phyloP scores from a whole-genome alignment of 2,888 invertebrate species.

The Conchocele bisecta region DNA sequence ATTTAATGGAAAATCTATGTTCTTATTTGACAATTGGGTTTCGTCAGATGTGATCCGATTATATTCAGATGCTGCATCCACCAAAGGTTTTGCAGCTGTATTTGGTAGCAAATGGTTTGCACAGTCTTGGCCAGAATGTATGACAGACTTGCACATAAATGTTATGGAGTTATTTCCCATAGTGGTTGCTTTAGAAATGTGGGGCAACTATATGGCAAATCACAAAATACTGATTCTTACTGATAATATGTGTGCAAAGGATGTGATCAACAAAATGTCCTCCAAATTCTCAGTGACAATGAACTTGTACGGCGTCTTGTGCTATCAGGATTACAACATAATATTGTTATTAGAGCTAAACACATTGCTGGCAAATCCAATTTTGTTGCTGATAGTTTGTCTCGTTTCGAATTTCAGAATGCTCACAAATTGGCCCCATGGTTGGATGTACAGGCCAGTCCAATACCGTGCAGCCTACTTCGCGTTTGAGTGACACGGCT shows the following conservation, averaged over 20 bases:
- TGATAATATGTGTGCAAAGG: slow-evolving; percentile 26
- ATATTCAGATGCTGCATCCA: too few relatives aligned
- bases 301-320: slow-evolving; percentile 32
- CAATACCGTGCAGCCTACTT: neutral
- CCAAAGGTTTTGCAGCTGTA: too few relatives aligned
- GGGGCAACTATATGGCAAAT: slow-evolving; percentile 25
- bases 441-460: neutral
- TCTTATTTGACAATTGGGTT: too few relatives aligned
- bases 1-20: too few relatives aligned
- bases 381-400: slow-evolving; percentile 21
- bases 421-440: slow-evolving; percentile 27
- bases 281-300: slow-evolving; percentile 15
- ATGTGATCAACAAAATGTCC: slow-evolving; percentile 34
- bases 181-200: slow-evolving; percentile 31
- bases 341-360: slow-evolving; percentile 24
- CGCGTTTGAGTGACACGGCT: neutral
- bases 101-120: too few relatives aligned
- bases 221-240: slow-evolving; percentile 36
- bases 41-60: too few relatives aligned
- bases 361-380: slow-evolving; percentile 28
- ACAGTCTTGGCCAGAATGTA: neutral
- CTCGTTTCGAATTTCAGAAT: slow-evolving; percentile 41
- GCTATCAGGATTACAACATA: slow-evolving; percentile 11
- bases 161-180: slow-evolving; percentile 32
- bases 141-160: slow-evolving; percentile 1